Evolutionary conservation across 2,113 vertebrate genomes (phyloP).

Genomic region (Carollia perspicillata): DNA sequence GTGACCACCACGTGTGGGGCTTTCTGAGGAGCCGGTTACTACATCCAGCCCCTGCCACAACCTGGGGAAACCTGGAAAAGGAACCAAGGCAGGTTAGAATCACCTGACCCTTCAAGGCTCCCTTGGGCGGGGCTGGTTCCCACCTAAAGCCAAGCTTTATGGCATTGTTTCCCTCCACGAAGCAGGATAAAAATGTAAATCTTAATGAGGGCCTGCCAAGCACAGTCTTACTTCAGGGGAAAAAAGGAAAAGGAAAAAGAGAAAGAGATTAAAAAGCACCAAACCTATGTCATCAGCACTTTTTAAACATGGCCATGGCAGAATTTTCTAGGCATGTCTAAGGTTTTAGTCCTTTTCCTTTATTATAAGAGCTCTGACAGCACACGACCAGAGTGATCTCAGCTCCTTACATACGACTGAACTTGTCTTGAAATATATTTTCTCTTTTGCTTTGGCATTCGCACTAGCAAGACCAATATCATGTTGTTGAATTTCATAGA

Average conservation of each 20-base stretch:
- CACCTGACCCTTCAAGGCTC: slow-evolving; percentile 24
- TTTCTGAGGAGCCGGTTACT: slow-evolving; percentile 10
- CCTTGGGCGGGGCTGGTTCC: slow-evolving; percentile 36
- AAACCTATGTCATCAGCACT: neutral
- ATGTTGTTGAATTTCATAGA: neutral
- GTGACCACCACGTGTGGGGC: neutral
- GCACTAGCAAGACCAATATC: neutral
- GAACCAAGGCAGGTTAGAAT: slow-evolving; percentile 71
- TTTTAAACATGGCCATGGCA: neutral
- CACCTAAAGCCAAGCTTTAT: slow-evolving; percentile 45
- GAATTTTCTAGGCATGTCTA: neutral
- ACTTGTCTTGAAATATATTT: neutral
- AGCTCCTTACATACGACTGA: neutral
- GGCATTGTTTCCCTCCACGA: slow-evolving; percentile 67
- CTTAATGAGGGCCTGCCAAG: neutral
- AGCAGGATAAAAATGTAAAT: neutral
- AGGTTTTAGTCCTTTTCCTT: neutral
- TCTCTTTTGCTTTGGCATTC: neutral
- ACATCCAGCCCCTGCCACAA: slow-evolving; percentile 16
- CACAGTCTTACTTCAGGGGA: neutral
- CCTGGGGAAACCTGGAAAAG: slow-evolving; percentile 70
- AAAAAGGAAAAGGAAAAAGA: neutral
- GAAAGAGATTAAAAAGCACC: neutral
- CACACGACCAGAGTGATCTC: neutral
- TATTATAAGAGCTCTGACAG: neutral